phyloP scores from a whole-genome alignment of 2,797 vertebrate genomes.

The Yasuhikotakia modesta region DNA sequence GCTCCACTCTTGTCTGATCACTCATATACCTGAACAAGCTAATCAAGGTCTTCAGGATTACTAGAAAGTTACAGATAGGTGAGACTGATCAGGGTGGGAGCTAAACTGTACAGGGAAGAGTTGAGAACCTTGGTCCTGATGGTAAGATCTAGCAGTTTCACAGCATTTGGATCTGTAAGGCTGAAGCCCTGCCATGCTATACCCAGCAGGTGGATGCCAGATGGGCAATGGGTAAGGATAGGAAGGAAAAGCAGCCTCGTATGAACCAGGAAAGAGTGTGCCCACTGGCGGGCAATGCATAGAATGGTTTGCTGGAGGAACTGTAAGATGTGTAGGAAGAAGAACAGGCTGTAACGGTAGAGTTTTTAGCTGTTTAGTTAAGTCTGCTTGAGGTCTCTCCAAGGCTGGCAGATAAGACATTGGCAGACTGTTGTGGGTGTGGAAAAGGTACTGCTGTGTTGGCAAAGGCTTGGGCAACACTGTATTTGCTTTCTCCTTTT shows the following conservation, averaged over 20 bases:
- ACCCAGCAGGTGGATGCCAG: slow-evolving; percentile 74
- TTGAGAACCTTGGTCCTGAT: no score
- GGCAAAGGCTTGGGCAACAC: slow-evolving; percentile 58
- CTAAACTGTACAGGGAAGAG: no score
- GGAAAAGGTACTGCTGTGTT: slow-evolving; percentile 66
- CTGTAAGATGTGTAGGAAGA: slow-evolving; percentile 77
- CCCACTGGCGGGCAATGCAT: slow-evolving; percentile 72
- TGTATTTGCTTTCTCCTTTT: slow-evolving; percentile 70
- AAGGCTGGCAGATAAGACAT: slow-evolving; percentile 61
- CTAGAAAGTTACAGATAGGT: no score
- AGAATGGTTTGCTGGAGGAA: slow-evolving; percentile 70
- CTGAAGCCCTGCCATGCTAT: slow-evolving; percentile 67
- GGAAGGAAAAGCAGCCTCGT: slow-evolving; percentile 71
- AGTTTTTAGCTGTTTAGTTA: slow-evolving; percentile 66
- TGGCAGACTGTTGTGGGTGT: slow-evolving; percentile 56
- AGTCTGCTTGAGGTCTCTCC: slow-evolving; percentile 66
- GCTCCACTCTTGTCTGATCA: no score
- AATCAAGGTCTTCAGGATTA: no score
- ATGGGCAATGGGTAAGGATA: slow-evolving; percentile 72
- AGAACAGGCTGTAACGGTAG: slow-evolving; percentile 70
- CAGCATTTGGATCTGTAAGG: slow-evolving; percentile 69
- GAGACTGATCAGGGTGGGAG: no score
- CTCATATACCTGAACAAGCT: no score
- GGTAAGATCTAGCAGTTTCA: not conserved
- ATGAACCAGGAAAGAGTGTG: slow-evolving; percentile 66